These are phyloP conservation scores for Diaprepes abbreviatus DNA, from an alignment of 2,888 invertebrate species.

Conservation along the genomic window DNA sequence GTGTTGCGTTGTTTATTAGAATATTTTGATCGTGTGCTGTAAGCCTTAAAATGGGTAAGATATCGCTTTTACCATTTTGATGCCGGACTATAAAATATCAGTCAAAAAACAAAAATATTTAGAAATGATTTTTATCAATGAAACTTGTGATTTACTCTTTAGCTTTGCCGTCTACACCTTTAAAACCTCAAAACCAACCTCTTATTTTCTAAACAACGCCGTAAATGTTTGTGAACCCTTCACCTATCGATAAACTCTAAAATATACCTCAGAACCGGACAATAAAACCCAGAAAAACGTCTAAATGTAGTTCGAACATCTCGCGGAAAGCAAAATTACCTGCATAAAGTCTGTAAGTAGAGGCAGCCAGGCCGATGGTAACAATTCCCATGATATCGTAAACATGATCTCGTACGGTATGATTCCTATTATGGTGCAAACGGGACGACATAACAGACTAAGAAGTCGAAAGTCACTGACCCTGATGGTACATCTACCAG, in stretches of 20 bases:
- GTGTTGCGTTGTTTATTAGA: too few species aligned
- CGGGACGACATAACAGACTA: conserved; percentile 48
- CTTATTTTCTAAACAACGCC: too few species aligned
- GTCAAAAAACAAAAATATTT: too few species aligned
- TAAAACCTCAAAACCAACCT: too few species aligned
- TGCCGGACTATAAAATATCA: too few species aligned
- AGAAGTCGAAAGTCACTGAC: conserved; percentile 48
- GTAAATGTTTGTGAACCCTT: conserved; percentile 1
- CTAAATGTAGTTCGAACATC: conserved; percentile 24
- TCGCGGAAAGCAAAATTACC: conserved; percentile 35
- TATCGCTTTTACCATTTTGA: too few species aligned
- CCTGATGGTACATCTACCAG: conserved; percentile 23
- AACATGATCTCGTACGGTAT: conserved; percentile 62
- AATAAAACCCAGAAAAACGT: conserved; percentile 37
- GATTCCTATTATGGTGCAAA: conserved; percentile 63
- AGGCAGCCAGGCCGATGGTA: conserved; percentile 37
- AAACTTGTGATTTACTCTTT: too few species aligned
- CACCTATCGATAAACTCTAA: conserved; percentile 20
- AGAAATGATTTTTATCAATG: too few species aligned
- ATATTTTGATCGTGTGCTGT: too few species aligned
- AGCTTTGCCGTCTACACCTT: too few species aligned
- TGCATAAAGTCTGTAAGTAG: conserved; percentile 36
- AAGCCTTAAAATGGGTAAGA: too few species aligned
- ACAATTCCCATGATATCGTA: conserved; percentile 62
- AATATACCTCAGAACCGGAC: conserved; percentile 22